phyloP scores from a whole-genome alignment of 2,888 invertebrate genomes.

The Tyria jacobaeae region DNA sequence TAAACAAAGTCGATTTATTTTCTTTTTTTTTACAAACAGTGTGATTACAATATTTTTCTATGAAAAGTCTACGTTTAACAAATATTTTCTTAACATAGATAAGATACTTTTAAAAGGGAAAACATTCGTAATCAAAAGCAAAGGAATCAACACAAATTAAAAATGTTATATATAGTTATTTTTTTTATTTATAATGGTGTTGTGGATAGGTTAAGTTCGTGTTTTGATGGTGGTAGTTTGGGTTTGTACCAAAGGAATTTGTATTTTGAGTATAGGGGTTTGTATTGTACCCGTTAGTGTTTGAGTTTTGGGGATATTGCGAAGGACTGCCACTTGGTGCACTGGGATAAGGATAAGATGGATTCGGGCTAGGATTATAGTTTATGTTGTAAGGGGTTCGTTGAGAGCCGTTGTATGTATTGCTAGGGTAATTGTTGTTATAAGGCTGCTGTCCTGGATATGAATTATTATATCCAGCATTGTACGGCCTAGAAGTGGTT shows the following conservation, averaged over 20 bases:
- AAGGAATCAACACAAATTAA: no score
- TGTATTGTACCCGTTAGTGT: slow-evolving; percentile 10
- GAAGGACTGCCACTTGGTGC: slow-evolving; percentile 13
- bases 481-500: slow-evolving; percentile 36
- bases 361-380: slow-evolving; percentile 27
- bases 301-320: slow-evolving; percentile 35
- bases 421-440: slow-evolving; percentile 22
- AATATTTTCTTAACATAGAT: background rate
- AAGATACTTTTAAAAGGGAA: background rate
- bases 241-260: slow-evolving; percentile 7
- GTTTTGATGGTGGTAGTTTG: slow-evolving; percentile 13
- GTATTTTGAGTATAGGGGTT: slow-evolving; percentile 17
- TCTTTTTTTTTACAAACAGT: background rate
- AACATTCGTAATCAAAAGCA: background rate
- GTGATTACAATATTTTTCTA: background rate
- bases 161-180: no score
- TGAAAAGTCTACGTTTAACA: background rate
- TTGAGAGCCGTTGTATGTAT: slow-evolving; percentile 6
- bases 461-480: slow-evolving; percentile 20
- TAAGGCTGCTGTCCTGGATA: slow-evolving; percentile 24
- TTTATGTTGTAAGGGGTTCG: slow-evolving; percentile 19
- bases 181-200: slow-evolving; percentile 5
- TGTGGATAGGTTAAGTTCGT: slow-evolving; percentile 41
- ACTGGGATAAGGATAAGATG: slow-evolving; percentile 28
- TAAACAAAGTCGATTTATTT: background rate